Conservation (phyloP, 2,888 invertebrate species). For the Xanthia icteritia region DNA sequence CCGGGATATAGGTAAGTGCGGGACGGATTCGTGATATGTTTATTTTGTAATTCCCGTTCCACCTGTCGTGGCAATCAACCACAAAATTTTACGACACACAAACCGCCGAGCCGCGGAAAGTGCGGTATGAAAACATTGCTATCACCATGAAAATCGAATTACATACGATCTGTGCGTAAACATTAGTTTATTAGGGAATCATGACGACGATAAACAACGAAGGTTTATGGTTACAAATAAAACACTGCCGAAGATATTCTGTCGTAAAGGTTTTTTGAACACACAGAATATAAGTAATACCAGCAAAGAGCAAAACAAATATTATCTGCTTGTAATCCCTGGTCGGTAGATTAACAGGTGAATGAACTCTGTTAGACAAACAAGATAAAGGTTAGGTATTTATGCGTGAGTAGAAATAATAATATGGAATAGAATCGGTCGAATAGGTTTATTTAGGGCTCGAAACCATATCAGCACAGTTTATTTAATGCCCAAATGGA, state of each 20-base stretch:
- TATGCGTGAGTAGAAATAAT: conserved; percentile 55
- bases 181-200: conserved; percentile 62
- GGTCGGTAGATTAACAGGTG: conserved; percentile 27
- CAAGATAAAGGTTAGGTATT: conserved; percentile 1
- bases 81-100: conserved; percentile 57
- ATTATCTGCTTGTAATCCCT: conserved; percentile 17
- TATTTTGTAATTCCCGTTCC: conserved; percentile 57
- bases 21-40: conserved; percentile 45
- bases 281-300: conserved; percentile 16
- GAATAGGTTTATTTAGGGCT: conserved; percentile 47
- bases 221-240: conserved; percentile 63
- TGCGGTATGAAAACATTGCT: conserved; percentile 51
- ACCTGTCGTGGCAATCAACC: conserved; percentile 63
- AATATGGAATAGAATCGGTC: conserved; percentile 36
- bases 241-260: conserved; percentile 22
- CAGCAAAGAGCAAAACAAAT: conserved; percentile 10
- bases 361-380: conserved; percentile 28
- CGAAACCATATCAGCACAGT: conserved; percentile 26
- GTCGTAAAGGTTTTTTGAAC: conserved; percentile 36
- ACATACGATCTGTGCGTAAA: conserved; percentile 51
- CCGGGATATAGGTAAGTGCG: conserved; percentile 33
- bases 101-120: conserved; percentile 46
- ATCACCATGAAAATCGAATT: conserved; percentile 60
- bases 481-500: conserved; percentile 32
- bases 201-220: conserved; percentile 42